Base-by-base conservation (phyloP, 2,888 invertebrate genomes). In the Rhopalosiphum nymphaeae region DNA sequence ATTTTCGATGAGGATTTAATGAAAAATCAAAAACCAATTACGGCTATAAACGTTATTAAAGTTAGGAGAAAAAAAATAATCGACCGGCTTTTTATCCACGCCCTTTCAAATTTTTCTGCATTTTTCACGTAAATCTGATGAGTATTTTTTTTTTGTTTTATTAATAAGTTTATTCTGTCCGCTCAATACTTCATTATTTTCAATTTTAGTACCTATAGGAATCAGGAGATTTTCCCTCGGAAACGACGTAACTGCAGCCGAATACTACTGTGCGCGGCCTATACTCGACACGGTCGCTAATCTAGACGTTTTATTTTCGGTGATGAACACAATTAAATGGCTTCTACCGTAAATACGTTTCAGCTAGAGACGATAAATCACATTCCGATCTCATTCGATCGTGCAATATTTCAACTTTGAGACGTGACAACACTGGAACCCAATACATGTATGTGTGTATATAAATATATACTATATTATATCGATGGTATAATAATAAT, bases 401-500 rank as follows among this genome's bases (percentile, higher is more conserved):
- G 92, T 25, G 42, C 92, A 88, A 88, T 92, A 92, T 67, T 92
- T 92, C 87, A 92, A 87, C 86, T 16, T 42, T 49, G 36, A 44
- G 26, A 87, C 92, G 92, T 42, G 61, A 87, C 42, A 67, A n/a
- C 67, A 36, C n/a, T n/a, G 67, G 3, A 44, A n/a, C 46, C 67
- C 46, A n/a, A 78, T 21, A 78, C 21, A 78, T 36, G 36, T 36
- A 5, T 78, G 36, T 78, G 7, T 36, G 25, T 9, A 57, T 85
- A 49, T 61, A 26, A 13, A 49, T 49, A 61, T 53, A 57, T 67
- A 56, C 44, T 16, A 42, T 91, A 91, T 56, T 78, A 44, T 85
- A 86, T 49, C n/a, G 49, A n/a, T 21, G 67, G n/a, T 86, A 87
- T 87, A 84, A 49, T 89, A 93, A 85, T 94, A 61, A 90, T 94